Evolutionary conservation across 92 coral and sea anemone genomes (phyloP).

Genomic region (Paragorgia papillata): DNA sequence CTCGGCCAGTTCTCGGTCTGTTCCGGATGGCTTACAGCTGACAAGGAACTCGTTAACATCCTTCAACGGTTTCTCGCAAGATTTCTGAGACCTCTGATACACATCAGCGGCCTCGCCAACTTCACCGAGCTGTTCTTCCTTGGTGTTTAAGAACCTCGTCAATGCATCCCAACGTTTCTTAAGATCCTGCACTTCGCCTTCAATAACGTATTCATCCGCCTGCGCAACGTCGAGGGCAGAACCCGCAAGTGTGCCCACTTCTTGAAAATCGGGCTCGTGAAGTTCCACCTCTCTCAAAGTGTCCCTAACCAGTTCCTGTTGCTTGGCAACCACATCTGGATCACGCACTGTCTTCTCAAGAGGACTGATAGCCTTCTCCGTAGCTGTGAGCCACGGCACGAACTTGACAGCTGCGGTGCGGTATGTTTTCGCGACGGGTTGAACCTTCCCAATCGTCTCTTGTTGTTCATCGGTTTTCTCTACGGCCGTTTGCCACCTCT

Average conservation of each 20-base stretch:
- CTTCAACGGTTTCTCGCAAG: slow-evolving; percentile 74
- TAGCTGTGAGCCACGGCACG: slow-evolving; percentile 84
- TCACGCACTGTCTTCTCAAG: slow-evolving; percentile 75
- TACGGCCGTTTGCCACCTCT: slow-evolving; percentile 79
- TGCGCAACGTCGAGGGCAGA: slow-evolving; percentile 78
- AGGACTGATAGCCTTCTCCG: slow-evolving; percentile 69
- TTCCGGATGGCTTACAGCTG: slow-evolving; percentile 77
- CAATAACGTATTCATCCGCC: slow-evolving; percentile 85
- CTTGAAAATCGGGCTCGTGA: slow-evolving; percentile 71
- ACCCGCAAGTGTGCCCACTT: slow-evolving; percentile 69
- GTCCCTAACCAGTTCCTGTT: slow-evolving; percentile 64
- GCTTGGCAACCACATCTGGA: slow-evolving; percentile 74
- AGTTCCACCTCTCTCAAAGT: slow-evolving; percentile 71
- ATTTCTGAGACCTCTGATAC: slow-evolving; percentile 65
- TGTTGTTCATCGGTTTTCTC: slow-evolving; percentile 79
- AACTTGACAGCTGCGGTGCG: slow-evolving; percentile 71
- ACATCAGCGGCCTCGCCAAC: slow-evolving; percentile 70
- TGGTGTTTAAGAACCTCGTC: slow-evolving; percentile 49
- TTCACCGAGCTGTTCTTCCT: slow-evolving; percentile 63
- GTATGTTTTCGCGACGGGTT: slow-evolving; percentile 87
- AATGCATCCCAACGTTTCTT: slow-evolving; percentile 79
- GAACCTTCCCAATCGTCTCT: slow-evolving; percentile 77
- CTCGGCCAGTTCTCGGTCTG: slow-evolving; percentile 70
- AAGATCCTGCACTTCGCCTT: slow-evolving; percentile 86
- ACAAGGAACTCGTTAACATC: slow-evolving; percentile 71